phyloP scores from a whole-genome alignment of 2,113 vertebrate species.

The Crotophaga sulcirostris region DNA sequence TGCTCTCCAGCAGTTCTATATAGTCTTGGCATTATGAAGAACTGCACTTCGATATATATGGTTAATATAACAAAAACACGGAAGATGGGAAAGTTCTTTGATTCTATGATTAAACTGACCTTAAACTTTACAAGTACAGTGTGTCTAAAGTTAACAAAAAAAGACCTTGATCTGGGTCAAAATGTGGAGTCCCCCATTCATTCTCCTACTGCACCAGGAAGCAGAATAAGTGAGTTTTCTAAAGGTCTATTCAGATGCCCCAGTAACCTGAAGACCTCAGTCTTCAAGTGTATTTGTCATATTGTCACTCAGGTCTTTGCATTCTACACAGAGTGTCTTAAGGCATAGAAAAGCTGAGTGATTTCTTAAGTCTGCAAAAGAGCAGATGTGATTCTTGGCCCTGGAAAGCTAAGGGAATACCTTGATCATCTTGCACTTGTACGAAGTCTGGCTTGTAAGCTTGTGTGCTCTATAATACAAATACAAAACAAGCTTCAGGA shows the following conservation, averaged over 20 bases:
- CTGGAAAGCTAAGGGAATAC: not conserved
- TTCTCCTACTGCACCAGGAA: not conserved
- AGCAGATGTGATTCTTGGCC: not conserved
- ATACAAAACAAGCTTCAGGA: not conserved
- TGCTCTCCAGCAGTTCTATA: not conserved
- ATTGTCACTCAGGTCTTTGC: not conserved
- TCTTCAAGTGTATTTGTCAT: not conserved
- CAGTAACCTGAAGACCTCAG: not conserved
- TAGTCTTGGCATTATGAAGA: not conserved
- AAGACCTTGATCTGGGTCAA: not conserved
- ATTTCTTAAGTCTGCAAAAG: not conserved
- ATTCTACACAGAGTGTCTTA: not conserved
- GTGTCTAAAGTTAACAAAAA: not conserved
- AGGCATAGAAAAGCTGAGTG: not conserved
- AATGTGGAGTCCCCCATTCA: not conserved
- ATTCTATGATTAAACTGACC: not conserved
- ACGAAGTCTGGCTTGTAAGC: not conserved
- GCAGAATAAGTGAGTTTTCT: not conserved
- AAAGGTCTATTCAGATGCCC: not conserved
- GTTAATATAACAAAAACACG: not conserved
- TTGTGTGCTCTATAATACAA: too few relatives aligned
- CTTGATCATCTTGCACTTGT: not conserved
- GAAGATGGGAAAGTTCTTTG: not conserved
- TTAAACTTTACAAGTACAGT: not conserved
- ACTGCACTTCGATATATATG: not conserved